Evolutionary conservation across 2,888 invertebrate genomes (phyloP), one percentile per base, ranked within the genome.

Genomic region (Plagiodera versicolora): DNA sequence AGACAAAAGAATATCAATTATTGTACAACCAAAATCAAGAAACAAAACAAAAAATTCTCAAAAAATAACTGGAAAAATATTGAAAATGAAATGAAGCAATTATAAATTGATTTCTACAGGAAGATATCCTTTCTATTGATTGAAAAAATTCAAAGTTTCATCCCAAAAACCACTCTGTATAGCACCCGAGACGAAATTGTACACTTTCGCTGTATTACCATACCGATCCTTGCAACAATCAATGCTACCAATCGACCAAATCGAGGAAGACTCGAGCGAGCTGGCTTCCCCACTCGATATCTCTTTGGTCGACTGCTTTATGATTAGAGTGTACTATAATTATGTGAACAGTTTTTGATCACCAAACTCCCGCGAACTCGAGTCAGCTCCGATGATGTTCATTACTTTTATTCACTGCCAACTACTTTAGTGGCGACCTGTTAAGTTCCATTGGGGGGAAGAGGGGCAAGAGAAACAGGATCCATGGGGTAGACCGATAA

Each of bases 321-420:
- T 69, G 69, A 72, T 72, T 72, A 71, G 59, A 58, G 69, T 57
- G 66, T 64, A 68, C 71, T 71, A 71, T 72, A 72, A 72, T 72
- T 72, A 72, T 63, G 70, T 63, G 69, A 66, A 67, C 67, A 68
- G 67, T 72, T 71, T 71, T 67, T 65, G 69, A 69, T 69, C 66
- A 59, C 67, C 64, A 67, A 61, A 70, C 67, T 69, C 66, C 67
- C 61, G 66, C 69, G 68, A 67, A 69, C 67, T 66, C 35, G 46
- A 58, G 52, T 61, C 60, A 66, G 62, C 56, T 60, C 59, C 63
- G 70, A 70, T 70, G 70, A 68, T 49, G 58, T 58, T 63, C 63
- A 64, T 62, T 66, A 61, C 56, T 53, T 48, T 58, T 66, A 66
- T 68, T 69, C 68, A 69, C 68, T 68, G 68, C 63, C 66, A 70